Percentiles rank a stretch among this genome's conserved stretches.
These are phyloP conservation scores for Eucriotettix oculatus DNA, from an alignment of 2,888 invertebrate genomes.

Conservation along the genomic window DNA sequence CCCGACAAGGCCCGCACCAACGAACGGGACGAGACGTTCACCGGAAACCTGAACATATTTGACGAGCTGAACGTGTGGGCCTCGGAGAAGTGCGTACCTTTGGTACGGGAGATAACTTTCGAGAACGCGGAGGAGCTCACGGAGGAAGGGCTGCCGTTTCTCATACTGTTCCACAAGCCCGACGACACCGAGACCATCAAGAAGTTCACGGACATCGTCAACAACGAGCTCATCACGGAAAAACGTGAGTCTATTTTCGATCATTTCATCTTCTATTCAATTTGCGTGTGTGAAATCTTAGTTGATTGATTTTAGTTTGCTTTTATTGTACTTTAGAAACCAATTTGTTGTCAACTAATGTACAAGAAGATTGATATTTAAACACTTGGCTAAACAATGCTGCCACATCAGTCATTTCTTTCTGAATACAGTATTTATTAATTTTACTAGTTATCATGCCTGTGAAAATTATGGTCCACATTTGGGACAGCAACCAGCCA, in stretches of 20 bases:
- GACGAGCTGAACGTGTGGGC: conserved; percentile 78
- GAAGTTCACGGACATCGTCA: conserved; percentile 66
- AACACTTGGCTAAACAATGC: too few species aligned
- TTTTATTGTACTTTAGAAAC: too few species aligned
- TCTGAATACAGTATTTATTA: too few species aligned
- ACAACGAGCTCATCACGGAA: conserved; percentile 59
- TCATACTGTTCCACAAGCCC: conserved; percentile 87
- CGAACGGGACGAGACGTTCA: conserved; percentile 69
- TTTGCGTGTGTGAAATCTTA: not conserved
- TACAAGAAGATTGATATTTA: too few species aligned
- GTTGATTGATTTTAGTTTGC: not conserved
- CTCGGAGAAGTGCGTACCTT: conserved; percentile 83
- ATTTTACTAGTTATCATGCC: too few species aligned
- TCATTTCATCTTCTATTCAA: not conserved
- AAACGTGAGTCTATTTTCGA: conserved; percentile 60
- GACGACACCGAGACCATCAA: conserved; percentile 70
- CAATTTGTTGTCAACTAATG: too few species aligned
- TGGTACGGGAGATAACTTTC: conserved; percentile 97
- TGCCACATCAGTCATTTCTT: too few species aligned
- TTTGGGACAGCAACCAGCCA: too few species aligned
- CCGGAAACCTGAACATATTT: conserved; percentile 53
- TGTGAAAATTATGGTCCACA: too few species aligned
- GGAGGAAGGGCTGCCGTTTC: conserved; percentile 94
- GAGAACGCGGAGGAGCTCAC: conserved; percentile 99
- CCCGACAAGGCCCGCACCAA: conserved; percentile 63